phyloP scores from a whole-genome alignment of 2,113 vertebrate species.

The Hypocryptadius cinnamomeus region DNA sequence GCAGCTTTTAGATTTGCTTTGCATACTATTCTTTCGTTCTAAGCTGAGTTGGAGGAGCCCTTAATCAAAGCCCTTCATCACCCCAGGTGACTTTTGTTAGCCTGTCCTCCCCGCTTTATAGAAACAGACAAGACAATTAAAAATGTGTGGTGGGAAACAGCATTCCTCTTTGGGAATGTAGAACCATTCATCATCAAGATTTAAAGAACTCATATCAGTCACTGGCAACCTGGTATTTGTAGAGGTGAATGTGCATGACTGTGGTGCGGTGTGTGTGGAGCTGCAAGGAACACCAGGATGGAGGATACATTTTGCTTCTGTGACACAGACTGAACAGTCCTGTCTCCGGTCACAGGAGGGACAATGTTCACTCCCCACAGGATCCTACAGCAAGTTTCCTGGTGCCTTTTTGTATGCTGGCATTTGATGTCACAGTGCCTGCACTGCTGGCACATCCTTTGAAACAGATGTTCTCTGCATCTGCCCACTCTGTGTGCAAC shows the following conservation, averaged over 20 bases:
- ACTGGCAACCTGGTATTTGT: neutral
- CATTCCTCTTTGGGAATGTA: neutral
- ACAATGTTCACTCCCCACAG: neutral
- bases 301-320: neutral
- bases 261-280: neutral
- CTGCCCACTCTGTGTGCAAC: neutral
- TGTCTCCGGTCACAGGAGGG: neutral
- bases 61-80: neutral
- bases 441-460: neutral
- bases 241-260: neutral
- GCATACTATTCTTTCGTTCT: neutral
- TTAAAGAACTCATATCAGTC: neutral
- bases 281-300: neutral
- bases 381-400: neutral
- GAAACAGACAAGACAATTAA: neutral
- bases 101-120: neutral
- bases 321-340: neutral
- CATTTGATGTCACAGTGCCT: neutral
- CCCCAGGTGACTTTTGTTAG: neutral
- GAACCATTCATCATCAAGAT: neutral
- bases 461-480: slow-evolving; percentile 12
- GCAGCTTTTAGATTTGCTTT: neutral
- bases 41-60: neutral
- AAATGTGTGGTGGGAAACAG: accelerated
- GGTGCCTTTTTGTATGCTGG: neutral